Conservation (phyloP, 1,140 invertebrate species). For the Drosophila ercepeae region DNA sequence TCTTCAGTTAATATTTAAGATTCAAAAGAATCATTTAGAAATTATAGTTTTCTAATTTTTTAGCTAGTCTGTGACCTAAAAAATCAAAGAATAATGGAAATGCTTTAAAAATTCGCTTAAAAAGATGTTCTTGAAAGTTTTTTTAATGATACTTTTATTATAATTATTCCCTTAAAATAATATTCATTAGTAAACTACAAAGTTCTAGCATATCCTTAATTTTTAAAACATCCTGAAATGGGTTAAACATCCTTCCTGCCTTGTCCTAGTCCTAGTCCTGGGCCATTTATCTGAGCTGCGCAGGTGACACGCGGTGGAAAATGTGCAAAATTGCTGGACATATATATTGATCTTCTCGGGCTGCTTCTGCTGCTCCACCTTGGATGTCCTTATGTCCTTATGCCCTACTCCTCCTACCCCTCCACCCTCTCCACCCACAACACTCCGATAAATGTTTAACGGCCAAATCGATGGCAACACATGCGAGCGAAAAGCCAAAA, state of each 20-base stretch:
- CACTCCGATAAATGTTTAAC: conserved; percentile 74
- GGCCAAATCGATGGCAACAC: conserved; percentile 79
- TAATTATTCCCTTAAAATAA: too few species aligned
- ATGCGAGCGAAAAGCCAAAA: conserved; percentile 51
- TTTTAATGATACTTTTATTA: too few species aligned
- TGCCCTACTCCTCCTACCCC: not conserved
- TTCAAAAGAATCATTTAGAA: too few species aligned
- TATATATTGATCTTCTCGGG: conserved; percentile 63
- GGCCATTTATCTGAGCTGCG: conserved; percentile 73
- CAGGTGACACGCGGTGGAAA: conserved; percentile 77
- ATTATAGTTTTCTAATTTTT: too few species aligned
- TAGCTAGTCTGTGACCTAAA: too few species aligned
- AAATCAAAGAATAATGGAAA: too few species aligned
- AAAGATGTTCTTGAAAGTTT: too few species aligned
- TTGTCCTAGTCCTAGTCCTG: conserved; percentile 18
- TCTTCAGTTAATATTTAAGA: too few species aligned
- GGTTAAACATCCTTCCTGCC: conserved; percentile 18
- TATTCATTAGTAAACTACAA: too few species aligned
- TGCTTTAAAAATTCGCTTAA: too few species aligned
- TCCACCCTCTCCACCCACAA: conserved; percentile 22
- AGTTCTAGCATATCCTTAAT: too few species aligned
- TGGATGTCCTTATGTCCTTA: conserved; percentile 1
- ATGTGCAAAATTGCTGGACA: conserved; percentile 74
- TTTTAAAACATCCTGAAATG: too few species aligned
- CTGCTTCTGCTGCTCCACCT: not conserved